Evolutionary conservation across 2,797 vertebrate species (phyloP), one percentile per base, ranked within the genome.

Genomic region (Clarias pachynema): DNA sequence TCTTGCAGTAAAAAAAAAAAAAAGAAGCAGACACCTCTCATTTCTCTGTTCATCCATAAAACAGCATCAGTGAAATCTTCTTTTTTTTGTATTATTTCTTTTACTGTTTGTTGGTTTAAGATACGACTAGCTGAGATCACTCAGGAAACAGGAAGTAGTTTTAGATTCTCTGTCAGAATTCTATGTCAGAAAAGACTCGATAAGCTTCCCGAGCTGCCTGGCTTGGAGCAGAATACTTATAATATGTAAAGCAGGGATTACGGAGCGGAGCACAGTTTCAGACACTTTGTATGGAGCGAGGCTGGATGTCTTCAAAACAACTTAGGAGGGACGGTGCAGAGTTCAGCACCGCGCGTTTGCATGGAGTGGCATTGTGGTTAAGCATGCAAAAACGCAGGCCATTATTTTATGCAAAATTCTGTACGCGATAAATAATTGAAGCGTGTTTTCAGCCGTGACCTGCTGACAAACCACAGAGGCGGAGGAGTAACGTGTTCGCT

Each of bases 341-440:
- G 22, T 72, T 66, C 40, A 6, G 34, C 56, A 59, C 4, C 8
- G 4, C 20, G 22, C 57, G 5, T 40, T 22, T 66, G 56, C 15
- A 59, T n/a, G 22, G 73, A 82, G 68, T 26, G 15, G 68, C 31
- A 22, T 22, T 40, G 69, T 37, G 78, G 69, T 65, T 85, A 65
- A 81, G 59, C 29, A n/a, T 56, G 78, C 31, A 31, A 49, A 65
- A 66, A 85, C 20, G 29, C 74, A 75, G 84, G 78, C 79, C 84
- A 66, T 72, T 85, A 81, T 81, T 85, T 81, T 85, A 81, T 85
- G 84, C 69, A 81, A 85, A 81, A 72, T 63, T 72, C 77, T 85
- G 84, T 81, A 81, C 0, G 15, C 26, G 12, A 73, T 85, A 44
- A 81, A 85, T 85, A 81, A 85, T 81, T 73, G 31, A 85, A 14